phyloP scores from a whole-genome alignment of 2,113 vertebrate species.

The Stegostoma tigrinum region DNA sequence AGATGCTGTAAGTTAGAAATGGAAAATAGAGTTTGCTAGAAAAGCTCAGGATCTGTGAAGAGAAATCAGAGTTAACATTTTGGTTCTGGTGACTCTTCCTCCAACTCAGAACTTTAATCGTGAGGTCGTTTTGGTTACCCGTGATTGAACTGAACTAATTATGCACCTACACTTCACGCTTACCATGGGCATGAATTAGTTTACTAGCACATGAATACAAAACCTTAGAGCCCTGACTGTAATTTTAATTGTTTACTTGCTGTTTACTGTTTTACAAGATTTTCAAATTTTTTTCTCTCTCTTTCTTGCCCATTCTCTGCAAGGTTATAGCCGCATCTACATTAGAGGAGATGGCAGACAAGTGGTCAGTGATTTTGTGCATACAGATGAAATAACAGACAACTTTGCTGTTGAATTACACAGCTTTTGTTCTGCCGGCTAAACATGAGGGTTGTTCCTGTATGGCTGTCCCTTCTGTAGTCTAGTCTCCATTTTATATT shows the following conservation, averaged over 20 bases:
- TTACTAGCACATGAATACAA: background rate
- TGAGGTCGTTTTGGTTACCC: background rate
- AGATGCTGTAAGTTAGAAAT: no score
- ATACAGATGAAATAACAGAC: background rate
- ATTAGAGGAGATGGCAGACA: background rate
- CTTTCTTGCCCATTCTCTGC: background rate
- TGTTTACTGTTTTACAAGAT: background rate
- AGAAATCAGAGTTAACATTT: no score
- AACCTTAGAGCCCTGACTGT: background rate
- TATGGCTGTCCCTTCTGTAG: background rate
- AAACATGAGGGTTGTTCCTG: background rate
- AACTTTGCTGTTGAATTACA: background rate
- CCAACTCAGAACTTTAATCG: background rate
- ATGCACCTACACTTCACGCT: background rate
- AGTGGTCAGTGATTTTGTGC: background rate
- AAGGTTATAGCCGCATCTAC: background rate
- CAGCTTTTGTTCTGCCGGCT: background rate
- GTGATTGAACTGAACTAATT: background rate
- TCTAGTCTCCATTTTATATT: background rate
- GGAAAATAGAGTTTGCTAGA: no score
- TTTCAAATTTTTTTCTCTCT: background rate
- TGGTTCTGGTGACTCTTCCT: no score
- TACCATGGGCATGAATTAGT: background rate
- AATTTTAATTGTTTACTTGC: background rate
- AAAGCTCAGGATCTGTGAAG: no score